phyloP scores from a whole-genome alignment of 1,140 invertebrate genomes.

The Telenomus remus region DNA sequence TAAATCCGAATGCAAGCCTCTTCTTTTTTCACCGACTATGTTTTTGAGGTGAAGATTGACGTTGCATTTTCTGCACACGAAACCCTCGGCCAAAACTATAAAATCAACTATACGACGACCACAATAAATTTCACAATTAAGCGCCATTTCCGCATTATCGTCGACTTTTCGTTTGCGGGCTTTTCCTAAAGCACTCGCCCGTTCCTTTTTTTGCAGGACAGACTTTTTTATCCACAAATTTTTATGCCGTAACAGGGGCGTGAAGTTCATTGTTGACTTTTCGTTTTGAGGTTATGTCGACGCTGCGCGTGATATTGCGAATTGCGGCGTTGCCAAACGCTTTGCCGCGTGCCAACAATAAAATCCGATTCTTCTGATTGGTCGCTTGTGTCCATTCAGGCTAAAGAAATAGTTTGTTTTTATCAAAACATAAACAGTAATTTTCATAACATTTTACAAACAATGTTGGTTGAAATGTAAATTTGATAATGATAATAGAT shows the following conservation, averaged over 20 bases:
- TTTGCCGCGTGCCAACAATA: too few relatives aligned
- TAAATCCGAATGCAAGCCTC: constrained; percentile 15
- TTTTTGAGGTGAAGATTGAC: constrained; percentile 10
- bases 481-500: too few relatives aligned
- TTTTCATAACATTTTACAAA: too few relatives aligned
- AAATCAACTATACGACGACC: not conserved
- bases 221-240: constrained; percentile 19
- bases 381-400: too few relatives aligned
- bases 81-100: too few relatives aligned
- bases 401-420: too few relatives aligned
- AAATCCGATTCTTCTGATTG: too few relatives aligned
- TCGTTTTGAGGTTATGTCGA: not conserved
- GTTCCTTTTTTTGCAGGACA: constrained; percentile 2
- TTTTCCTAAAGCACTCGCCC: not conserved
- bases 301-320: too few relatives aligned
- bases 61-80: constrained; percentile 2
- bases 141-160: not conserved
- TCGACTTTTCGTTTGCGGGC: not conserved
- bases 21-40: constrained; percentile 23
- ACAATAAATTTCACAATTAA: not conserved
- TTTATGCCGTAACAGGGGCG: constrained; percentile 8
- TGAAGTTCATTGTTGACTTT: constrained; percentile 1
- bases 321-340: too few relatives aligned
- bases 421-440: too few relatives aligned
- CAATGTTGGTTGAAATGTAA: too few relatives aligned